phyloP scores from a whole-genome alignment of 2,797 vertebrate genomes.

The Intellagama lesueurii region DNA sequence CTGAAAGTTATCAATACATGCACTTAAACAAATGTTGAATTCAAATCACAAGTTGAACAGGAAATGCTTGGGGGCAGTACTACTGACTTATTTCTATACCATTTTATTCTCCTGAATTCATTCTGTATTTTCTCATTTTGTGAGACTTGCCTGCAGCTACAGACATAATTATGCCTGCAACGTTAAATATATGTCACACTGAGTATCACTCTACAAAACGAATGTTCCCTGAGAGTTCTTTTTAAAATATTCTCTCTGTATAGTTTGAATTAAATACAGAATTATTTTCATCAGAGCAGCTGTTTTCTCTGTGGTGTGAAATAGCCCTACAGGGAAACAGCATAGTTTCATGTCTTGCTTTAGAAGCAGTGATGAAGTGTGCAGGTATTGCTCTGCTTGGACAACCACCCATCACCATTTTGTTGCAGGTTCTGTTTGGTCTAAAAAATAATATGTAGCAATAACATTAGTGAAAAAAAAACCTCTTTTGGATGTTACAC shows the following conservation, averaged over 20 bases:
- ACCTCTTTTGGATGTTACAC: too few species aligned
- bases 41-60: neutral
- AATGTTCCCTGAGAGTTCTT: neutral
- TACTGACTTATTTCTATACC: neutral
- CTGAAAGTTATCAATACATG: too few species aligned
- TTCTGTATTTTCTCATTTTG: accelerated
- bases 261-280: neutral
- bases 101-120: neutral
- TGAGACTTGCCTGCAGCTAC: neutral
- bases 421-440: too few species aligned
- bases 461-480: too few species aligned
- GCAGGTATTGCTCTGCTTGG: neutral
- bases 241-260: neutral
- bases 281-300: constrained; percentile 28
- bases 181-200: neutral
- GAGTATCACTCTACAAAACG: neutral
- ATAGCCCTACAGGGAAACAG: neutral
- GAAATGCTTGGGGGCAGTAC: neutral
- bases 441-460: too few species aligned
- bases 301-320: neutral
- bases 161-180: constrained; percentile 21
- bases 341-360: neutral
- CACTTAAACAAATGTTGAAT: neutral
- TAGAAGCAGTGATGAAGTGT: neutral
- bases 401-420: neutral